These are phyloP conservation scores for Lathronympha strigana DNA, from an alignment of 2,888 invertebrate genomes.

Conservation along the genomic window DNA sequence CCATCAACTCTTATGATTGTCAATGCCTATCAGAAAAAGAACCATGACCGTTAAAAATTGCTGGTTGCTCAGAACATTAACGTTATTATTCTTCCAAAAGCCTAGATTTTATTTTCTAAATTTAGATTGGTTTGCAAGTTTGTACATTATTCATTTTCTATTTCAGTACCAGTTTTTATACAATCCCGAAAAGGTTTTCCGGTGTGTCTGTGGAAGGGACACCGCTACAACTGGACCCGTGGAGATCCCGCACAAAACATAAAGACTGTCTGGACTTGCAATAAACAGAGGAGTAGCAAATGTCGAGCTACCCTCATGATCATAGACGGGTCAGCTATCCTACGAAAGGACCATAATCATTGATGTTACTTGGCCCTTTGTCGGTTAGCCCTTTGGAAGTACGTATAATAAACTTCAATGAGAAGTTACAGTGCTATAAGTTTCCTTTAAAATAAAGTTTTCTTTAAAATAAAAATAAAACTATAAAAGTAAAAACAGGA, in stretches of 20 bases:
- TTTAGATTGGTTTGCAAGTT: no score
- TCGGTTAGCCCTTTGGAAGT: not conserved
- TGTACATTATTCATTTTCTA: not conserved
- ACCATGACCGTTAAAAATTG: constrained; percentile 1
- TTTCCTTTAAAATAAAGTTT: no score
- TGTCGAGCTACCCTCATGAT: constrained; percentile 20
- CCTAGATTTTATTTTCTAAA: no score
- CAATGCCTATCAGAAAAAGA: not conserved
- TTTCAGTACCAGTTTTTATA: constrained; percentile 7
- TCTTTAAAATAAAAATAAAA: no score
- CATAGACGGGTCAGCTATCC: not conserved
- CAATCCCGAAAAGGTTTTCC: constrained; percentile 15
- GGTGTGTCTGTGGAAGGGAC: constrained; percentile 12
- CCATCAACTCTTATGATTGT: not conserved
- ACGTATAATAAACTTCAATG: no score
- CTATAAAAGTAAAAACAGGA: no score
- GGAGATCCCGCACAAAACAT: constrained; percentile 3
- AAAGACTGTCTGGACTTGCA: constrained; percentile 15
- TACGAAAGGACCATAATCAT: constrained; percentile 7
- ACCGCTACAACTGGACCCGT: constrained; percentile 20
- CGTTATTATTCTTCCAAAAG: no score
- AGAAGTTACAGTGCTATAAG: no score
- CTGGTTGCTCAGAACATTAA: not conserved
- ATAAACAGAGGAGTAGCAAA: constrained; percentile 13
- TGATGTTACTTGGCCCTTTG: not conserved